Base-by-base conservation (phyloP, 1,140 invertebrate species). In the Piezodorus guildinii region DNA sequence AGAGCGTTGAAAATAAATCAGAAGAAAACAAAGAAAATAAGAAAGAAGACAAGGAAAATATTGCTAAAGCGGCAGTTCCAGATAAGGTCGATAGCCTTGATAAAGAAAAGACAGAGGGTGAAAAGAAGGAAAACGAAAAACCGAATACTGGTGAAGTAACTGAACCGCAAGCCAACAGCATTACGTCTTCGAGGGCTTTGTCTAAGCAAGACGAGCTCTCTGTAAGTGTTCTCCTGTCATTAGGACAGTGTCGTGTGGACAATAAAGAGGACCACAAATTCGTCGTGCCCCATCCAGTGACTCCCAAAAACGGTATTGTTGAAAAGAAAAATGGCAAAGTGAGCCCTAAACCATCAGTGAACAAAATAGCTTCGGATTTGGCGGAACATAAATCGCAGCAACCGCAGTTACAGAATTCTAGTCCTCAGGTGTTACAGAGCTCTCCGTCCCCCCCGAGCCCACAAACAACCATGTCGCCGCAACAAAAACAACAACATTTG, bases 161-260 rank as follows among this genome's bases (percentile, higher is more conserved):
- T 39, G 6, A 39, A 39, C 34, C 34, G 34, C 34, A 39, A 39
- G 52, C 6, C 2, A 23, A 21, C 15, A 16, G 4, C 8, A 15
- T 16, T 3, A 3, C 14, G 6, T 25, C 52, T 5, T 27, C 52
- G 6, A 60, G 25, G 17, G 15, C 58, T 9, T 14, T 66, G n/a
- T 21, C 65, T n/a, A 65, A 68, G 62, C 65, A 68, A n/a, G 67
- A 68, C 44, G 65, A 68, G 23, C 54, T 68, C 25, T 56, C 67
- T 0, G 67, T 68, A 8, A 66, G 61, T 58, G 66, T 66, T n/a
- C 60, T 69, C 2, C 46, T 69, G 10, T 65, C 66, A 25, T 25
- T 69, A 0, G 63, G 68, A 14, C 65, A 65, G 3, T 63, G 63
- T 10, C 58, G 63, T 21, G 56, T 51, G 4, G 49, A 23, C 12